A percentile compares a stretch with the other conserved stretches of the same genome.
These are phyloP conservation scores for Gymnorhina tibicen DNA, from an alignment of 2,113 vertebrate species.

Conservation along the genomic window DNA sequence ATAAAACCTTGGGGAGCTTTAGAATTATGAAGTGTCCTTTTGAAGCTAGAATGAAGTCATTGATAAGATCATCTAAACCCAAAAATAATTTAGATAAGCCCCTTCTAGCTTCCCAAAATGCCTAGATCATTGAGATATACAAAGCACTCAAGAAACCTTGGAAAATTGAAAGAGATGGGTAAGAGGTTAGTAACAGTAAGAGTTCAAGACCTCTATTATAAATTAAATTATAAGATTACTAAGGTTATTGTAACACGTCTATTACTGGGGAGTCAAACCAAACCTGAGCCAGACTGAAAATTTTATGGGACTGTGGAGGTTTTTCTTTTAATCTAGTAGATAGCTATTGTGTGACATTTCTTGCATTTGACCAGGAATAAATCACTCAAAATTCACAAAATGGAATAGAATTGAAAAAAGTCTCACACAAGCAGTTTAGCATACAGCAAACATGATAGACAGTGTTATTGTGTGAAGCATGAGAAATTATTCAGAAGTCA, in stretches of 20 bases:
- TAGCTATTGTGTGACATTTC: neutral
- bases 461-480: neutral
- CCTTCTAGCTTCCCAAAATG: neutral
- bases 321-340: neutral
- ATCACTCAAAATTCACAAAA: neutral
- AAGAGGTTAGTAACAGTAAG: constrained; percentile 2
- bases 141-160: neutral
- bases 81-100: neutral
- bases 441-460: neutral
- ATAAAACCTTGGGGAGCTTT: constrained; percentile 15
- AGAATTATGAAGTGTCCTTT: constrained; percentile 35
- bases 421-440: neutral
- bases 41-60: constrained; percentile 35
- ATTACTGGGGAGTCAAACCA: neutral
- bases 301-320: neutral
- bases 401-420: neutral
- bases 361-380: neutral
- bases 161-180: neutral
- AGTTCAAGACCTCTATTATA: neutral
- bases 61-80: constrained; percentile 42
- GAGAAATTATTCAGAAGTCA: neutral
- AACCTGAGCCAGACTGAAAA: neutral
- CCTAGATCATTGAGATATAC: neutral
- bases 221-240: neutral
- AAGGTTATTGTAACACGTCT: neutral